Evolutionary conservation across 1,140 invertebrate genomes (phyloP), one percentile per base, ranked within the genome.

Genomic region (Euglossa dilemma): DNA sequence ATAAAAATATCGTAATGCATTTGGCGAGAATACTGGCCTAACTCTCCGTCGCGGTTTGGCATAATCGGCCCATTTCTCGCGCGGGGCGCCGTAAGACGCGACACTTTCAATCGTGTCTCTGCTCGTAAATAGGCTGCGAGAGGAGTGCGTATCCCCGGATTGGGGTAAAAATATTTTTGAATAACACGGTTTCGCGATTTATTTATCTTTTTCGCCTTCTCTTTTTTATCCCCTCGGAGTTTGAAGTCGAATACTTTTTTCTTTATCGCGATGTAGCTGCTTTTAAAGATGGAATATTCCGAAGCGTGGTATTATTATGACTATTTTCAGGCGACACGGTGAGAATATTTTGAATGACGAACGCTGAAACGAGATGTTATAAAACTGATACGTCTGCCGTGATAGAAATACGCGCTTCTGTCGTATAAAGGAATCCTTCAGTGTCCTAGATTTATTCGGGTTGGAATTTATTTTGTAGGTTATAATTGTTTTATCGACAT

Each of bases 1-100:
- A 87, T 52, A 87, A 75, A 86, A 84, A 75, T 80, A 36, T 52
- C 57, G 59, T 8, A 25, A 43, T 50, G 43, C n/a, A n/a, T 79
- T 54, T 23, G 18, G 9, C 36, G 36, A 18, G 50, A 52, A 23
- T n/a, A 16, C 25, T 2, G 56, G 52, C 52, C 71, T 75, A 81
- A 59, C 52, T 83, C 64, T 86, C 75, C 59, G 47, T 63, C 47
- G 43, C 45, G 18, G 5, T 20, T 14, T 52, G 9, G 45, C 67
- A 69, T 64, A 86, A 83, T 75, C 67, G 64, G 74, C 69, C 63
- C 75, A 67, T 86, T 57, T 73, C 59, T 69, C 56, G 25, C 11
- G 8, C 12, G 6, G n/a, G 70, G 28, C 16, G 20, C 6, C 11
- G 7, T 28, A n/a, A 20, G 28, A 50, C 7, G 36, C 25, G 7